Evolutionary conservation across 2,888 invertebrate species (phyloP), one percentile per base, ranked within the genome.

Genomic region (Eutolmus rufibarbis): DNA sequence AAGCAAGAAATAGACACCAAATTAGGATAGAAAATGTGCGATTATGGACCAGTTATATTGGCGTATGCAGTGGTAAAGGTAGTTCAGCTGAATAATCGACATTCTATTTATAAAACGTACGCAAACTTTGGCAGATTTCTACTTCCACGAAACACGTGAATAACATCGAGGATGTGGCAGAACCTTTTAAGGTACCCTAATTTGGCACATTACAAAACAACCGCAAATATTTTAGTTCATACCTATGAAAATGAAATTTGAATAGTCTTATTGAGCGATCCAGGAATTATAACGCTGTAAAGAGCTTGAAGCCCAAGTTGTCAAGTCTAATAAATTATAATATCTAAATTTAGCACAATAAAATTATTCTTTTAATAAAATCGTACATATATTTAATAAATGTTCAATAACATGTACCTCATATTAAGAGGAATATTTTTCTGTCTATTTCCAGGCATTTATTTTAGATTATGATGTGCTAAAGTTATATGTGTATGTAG

Each of bases 1-100:
- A 78, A 78, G 43, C 40, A 78, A 40, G 43, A 78, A 78, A 78
- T 78, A 34, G 78, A 34, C 37, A 78, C 23, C 43, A 78, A 78
- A 40, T 43, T 78, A 43, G 23, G 40, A 23, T 78, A 5, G 43
- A 78, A 78, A 14, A 8, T 78, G 37, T 43, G 78, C 40, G 43
- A 23, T 78, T 78, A 43, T 37, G 43, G 78, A 40, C 66, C 23
- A 66, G 66, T 66, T 66, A 66, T 66, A 28, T 66, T 66, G 12
- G 19, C 28, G 66, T 23, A 23, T 23, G 57, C 19, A 57, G 57
- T 23, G 66, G 66, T 8, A 9, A 66, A 66, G 66, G 66, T 28
- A 66, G 19, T 66, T 66, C 23, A 66, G 23, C 66, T 66, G 66
- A 66, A 66, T 66, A 66, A 66, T 66, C 66, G 66, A 19, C 19